Base-by-base conservation (phyloP, 2,888 invertebrate genomes). In the Salticus scenicus region DNA sequence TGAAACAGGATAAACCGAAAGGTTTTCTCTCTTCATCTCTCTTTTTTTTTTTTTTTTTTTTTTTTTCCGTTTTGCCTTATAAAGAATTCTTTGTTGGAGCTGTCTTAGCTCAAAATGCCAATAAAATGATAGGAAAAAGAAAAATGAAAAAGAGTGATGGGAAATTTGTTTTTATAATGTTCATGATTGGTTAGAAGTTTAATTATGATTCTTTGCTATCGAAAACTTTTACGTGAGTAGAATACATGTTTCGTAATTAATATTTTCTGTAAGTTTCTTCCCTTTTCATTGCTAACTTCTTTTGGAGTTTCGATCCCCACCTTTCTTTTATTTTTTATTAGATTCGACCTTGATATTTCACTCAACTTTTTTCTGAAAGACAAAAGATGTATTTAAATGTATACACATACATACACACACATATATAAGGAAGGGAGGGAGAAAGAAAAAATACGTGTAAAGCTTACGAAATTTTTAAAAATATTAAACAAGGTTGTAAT, bases 201-300 rank as follows among this genome's bases (percentile, higher is more conserved):
- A 66, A 83, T 83, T 76, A 83, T 37, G 33, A 73, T 63, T 84
- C 73, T 67, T 77, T 77, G 67, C 57, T 20, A n/a, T 42, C 41
- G 64, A 33, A 64, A 24, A 73, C 17, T 41, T 42, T 24, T 77
- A 84, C 77, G 83, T 77, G 83, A 72, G 28, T 17, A 4, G 72
- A 67, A 64, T 84, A 57, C 27, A 24, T 12, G 47, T 14, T 8
- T n/a, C n/a, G 41, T 17, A 7, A n/a, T 24, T 37, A 27, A 33
- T 10, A 33, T 24, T 69, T 27, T 41, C 12, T 69, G 20, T 57
- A n/a, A 31, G 20, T 72, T 51, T 47, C 12, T 24, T 7, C 37
- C 37, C 37, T 24, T 37, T 24, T 69, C 31, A 8, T 69, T 37
- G 14, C 24, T 20, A 37, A 20, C 20, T 69, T 12, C 41, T 20